Base-by-base conservation (phyloP, 2,888 invertebrate species). In the Eupithecia subumbrata region DNA sequence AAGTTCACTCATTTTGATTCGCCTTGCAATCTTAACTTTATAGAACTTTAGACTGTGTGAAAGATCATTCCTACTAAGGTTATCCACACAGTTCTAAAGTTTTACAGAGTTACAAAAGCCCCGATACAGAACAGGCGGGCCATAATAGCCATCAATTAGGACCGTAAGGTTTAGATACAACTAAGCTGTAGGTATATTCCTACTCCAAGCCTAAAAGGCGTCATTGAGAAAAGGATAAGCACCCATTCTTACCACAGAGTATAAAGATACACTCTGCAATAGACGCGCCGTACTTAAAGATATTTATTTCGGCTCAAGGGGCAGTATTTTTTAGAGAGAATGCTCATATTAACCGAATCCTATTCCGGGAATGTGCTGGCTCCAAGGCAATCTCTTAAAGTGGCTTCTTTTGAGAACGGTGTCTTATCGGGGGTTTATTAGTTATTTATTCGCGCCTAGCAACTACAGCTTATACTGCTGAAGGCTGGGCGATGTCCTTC, bases 371-470 rank as follows among this genome's bases (percentile, higher is more conserved):
- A 77, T 77, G 80, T 78, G 77, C 71, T 80, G 83, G 89, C 88
- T 86, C 86, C 88, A 79, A 85, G 86, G 90, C 93, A 94, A 93
- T 94, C 92, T 92, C 90, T 90, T 90, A 92, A 93, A 93, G 93
- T 93, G 93, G 90, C 84, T 83, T 86, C 85, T 83, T 80, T 81
- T 77, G 87, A 86, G 87, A 85, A 84, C 81, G 80, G 83, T 81
- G 85, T 87, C 90, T 91, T 92, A 92, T 92, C 88, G 86, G 83
- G 52, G 84, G 86, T 91, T 90, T 92, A 92, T 94, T 92, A 93
- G 89, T 92, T 93, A 93, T 93, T 93, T 92, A 92, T 93, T 88
- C 90, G 77, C 83, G 81, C 85, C 85, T 83, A 82, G 78, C 40
- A 67, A 77, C 76, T 75, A 75, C 43, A 37, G 56, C 56, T 71